These are phyloP conservation scores for Drosophila navojoa DNA, from an alignment of 1,140 invertebrate genomes.

Conservation along the genomic window DNA sequence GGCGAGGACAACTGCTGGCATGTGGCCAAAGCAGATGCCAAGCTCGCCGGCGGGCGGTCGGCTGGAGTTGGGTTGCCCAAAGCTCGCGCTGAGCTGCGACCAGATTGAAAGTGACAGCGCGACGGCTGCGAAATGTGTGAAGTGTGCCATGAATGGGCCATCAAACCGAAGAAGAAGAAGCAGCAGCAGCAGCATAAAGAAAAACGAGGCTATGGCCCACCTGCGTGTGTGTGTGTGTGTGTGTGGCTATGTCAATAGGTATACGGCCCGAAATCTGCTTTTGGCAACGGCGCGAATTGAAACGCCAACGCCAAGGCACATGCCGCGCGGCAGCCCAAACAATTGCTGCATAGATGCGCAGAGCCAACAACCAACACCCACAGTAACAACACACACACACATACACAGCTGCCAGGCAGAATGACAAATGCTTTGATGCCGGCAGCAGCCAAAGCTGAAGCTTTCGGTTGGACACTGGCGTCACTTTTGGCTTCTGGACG, in stretches of 20 bases:
- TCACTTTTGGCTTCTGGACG: slow-evolving; percentile 41
- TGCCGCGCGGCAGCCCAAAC: slow-evolving; percentile 31
- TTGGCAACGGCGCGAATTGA: slow-evolving; percentile 53
- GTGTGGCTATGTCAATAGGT: slow-evolving; percentile 25
- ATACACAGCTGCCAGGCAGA: slow-evolving; percentile 30
- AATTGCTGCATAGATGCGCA: slow-evolving; percentile 49
- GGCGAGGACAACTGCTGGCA: slow-evolving; percentile 27
- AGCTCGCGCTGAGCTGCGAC: too few species aligned
- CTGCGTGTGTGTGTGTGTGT: slow-evolving; percentile 23
- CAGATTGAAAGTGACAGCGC: slow-evolving; percentile 65
- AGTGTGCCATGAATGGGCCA: slow-evolving; percentile 30
- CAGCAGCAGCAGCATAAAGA: neutral
- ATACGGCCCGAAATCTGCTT: slow-evolving; percentile 24
- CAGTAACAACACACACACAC: neutral
- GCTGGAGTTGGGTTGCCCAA: too few species aligned
- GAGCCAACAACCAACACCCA: slow-evolving; percentile 9
- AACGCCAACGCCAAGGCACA: slow-evolving; percentile 28
- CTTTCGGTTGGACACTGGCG: slow-evolving; percentile 8
- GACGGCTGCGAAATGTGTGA: slow-evolving; percentile 50
- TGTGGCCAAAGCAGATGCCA: slow-evolving; percentile 28
- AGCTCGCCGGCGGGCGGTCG: too few species aligned
- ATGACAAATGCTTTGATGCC: slow-evolving; percentile 61
- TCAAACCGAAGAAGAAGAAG: neutral
- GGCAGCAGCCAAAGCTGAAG: slow-evolving; percentile 5
- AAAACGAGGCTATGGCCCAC: slow-evolving; percentile 13